These are phyloP conservation scores for Diacarnus erythraeanus DNA, from an alignment of 37 sponge, comb jelly and placozoan genomes.

Conservation along the genomic window DNA sequence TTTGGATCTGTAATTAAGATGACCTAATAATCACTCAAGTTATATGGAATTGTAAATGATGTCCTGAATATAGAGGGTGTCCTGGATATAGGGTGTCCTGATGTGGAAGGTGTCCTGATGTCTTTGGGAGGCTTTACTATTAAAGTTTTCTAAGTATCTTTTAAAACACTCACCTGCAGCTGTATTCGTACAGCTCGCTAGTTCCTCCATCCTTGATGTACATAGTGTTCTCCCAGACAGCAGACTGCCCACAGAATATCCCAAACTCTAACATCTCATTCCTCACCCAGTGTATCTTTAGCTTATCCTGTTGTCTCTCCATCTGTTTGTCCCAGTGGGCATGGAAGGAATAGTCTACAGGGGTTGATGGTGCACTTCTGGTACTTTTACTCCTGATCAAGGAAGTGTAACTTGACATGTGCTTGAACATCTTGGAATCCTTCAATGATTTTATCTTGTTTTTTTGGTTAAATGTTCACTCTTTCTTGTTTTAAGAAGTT, in stretches of 20 bases:
- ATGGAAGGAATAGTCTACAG: no score
- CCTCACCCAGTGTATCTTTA: neutral
- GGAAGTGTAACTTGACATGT: neutral
- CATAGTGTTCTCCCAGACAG: neutral
- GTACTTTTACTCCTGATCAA: conserved; percentile 5
- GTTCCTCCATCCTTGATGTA: conserved; percentile 8
- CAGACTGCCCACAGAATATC: conserved; percentile 4
- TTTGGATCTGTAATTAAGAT: no score
- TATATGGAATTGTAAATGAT: no score
- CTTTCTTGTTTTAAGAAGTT: no score
- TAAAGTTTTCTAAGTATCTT: no score
- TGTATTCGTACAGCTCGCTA: neutral
- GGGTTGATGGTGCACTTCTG: neutral
- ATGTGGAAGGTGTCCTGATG: no score
- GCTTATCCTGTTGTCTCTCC: neutral
- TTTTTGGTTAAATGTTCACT: no score
- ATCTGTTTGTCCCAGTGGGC: neutral
- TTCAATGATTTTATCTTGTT: no score
- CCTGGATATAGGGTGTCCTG: no score
- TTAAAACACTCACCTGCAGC: neutral
- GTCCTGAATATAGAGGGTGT: no score
- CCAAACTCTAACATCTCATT: neutral
- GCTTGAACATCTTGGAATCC: neutral
- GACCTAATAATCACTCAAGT: no score
- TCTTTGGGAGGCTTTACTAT: no score